phyloP scores from a whole-genome alignment of 2,888 invertebrate genomes.

The Allacma fusca region DNA sequence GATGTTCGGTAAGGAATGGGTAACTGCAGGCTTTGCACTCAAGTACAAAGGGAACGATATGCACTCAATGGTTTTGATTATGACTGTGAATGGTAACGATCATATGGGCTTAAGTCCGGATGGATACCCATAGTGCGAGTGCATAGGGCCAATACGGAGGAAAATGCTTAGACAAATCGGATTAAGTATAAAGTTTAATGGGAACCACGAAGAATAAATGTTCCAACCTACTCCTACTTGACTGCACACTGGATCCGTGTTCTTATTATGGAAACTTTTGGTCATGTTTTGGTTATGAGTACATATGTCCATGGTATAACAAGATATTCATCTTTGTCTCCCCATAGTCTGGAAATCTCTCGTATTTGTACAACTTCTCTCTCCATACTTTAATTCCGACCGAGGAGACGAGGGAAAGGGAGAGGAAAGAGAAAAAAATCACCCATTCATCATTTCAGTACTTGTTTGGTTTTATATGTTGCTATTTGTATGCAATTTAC shows the following conservation, averaged over 20 bases:
- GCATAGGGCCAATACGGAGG: background rate
- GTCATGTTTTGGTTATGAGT: conserved; percentile 29
- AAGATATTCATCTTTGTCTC: conserved; percentile 35
- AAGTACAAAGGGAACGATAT: too few relatives aligned
- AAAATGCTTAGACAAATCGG: conserved; percentile 32
- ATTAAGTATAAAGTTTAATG: conserved; percentile 37
- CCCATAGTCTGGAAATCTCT: background rate
- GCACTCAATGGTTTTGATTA: too few relatives aligned
- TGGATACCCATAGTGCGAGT: background rate
- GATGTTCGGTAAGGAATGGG: too few relatives aligned
- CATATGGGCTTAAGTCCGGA: background rate
- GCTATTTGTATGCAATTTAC: conserved; percentile 22
- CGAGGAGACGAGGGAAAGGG: background rate
- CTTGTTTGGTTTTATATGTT: conserved; percentile 1
- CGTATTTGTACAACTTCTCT: background rate
- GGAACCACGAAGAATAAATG: conserved; percentile 22
- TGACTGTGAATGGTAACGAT: background rate
- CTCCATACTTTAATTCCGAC: too few relatives aligned
- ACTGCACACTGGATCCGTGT: too few relatives aligned
- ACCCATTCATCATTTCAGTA: conserved; percentile 29
- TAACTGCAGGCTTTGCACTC: background rate
- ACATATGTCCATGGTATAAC: conserved; percentile 3
- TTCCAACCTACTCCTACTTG: background rate
- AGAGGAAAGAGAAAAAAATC: conserved; percentile 6
- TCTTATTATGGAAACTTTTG: conserved; percentile 33